Evolutionary conservation across 2,797 vertebrate genomes (phyloP), one percentile per base, ranked within the genome.

Genomic region (Sebastolobus alascanus): DNA sequence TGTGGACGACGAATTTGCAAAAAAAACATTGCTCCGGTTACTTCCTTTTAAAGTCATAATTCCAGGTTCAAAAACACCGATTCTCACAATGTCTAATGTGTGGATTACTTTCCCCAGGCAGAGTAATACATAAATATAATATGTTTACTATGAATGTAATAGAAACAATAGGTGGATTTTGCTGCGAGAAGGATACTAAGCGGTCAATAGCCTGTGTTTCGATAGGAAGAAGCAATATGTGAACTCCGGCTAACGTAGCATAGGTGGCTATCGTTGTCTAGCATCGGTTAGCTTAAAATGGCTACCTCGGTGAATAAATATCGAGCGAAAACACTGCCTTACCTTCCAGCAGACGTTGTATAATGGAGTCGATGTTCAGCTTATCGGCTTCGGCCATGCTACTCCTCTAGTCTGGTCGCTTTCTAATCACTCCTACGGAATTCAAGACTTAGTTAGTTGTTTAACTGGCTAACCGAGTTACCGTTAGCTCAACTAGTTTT

Each of bases 301-400:
- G 91, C 92, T 91, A 92, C 91, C 84, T 80, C 68, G 18, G 79
- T 73, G 54, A 75, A 91, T 73, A 90, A 77, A 87, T 86, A 92
- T 78, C 75, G 68, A 79, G 77, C 33, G 60, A 83, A 84, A 89
- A 37, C 25, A 60, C 25, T 5, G 13, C n/a, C 94, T 96, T 94
- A 96, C 96, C 96, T 93, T 96, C 96, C 86, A 96, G 85, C 79
- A 96, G 94, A 79, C 96, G 95, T 83, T 96, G 95, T 91, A 97
- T 97, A 78, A 97, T 96, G 68, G 96, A 96, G 87, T 97, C 96
- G 86, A 97, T 96, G 93, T 97, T 97, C 87, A 97, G 59, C 86
- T 96, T 97, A 65, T 97, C 96, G 46, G 95, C 94, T 92, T 97
- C 96, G 73, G 96, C 95, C 96, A 97, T 97, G 85, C 91, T 96